Evolutionary conservation across 2,113 vertebrate species (phyloP), one percentile per base, ranked within the genome.

Genomic region (Calyptommatus sinebrachiatus): DNA sequence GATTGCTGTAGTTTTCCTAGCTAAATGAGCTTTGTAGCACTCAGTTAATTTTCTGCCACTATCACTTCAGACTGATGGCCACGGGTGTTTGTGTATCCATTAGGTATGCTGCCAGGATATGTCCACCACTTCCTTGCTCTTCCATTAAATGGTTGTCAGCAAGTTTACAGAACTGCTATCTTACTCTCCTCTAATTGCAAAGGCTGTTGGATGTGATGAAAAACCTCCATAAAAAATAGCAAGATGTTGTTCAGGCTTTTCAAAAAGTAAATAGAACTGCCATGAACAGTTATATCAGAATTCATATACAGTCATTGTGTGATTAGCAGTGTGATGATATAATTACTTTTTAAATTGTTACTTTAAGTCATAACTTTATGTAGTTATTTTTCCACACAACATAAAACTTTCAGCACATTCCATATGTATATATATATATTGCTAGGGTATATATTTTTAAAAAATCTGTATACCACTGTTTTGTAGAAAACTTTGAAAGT

Each of bases 11-110:
- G 78, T 85, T 91, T 83, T 88, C 86, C 86, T 79, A 86, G 81
- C 82, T 91, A 94, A 93, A 94, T 87, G 92, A 82, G 77, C 88
- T 91, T 92, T 93, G 89, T 92, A 79, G 91, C 77, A 88, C 88
- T 84, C 82, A 88, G 92, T 93, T 94, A 94, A 95, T 94, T 94
- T 92, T 91, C 89, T 94, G 92, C 90, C 94, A 94, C 84, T 86
- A 88, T 91, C 88, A 75, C 89, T 95, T 94, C 45, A 86, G 83
- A 74, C 80, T 94, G 95, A 93, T 0, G 84, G 53, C 90, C 89
- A 48, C 80, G 87, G 50, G 85, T 93, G 88, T 94, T 93, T 91
- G 90, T 91, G 83, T 90, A 88, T 89, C 92, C 89, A 94, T 94
- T 95, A 94, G 92, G 85, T 77, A 73, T 66, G 5, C 78, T 94